Conservation (phyloP, 2,113 vertebrate genomes). For the Eptesicus fuscus region DNA sequence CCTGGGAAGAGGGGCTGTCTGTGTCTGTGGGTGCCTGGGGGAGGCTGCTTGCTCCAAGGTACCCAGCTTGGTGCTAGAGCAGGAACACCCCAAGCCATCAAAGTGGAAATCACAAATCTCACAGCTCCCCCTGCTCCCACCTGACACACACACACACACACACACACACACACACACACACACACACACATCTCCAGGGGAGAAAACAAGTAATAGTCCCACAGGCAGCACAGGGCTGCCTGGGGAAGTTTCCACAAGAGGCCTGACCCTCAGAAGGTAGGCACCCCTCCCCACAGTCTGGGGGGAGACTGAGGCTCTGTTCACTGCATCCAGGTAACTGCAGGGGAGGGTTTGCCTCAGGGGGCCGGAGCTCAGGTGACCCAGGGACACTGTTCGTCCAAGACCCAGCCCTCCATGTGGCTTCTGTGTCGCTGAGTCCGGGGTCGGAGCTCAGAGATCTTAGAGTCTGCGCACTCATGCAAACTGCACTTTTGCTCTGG, state of each 20-base stretch:
- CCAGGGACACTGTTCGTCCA: neutral
- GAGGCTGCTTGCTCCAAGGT: neutral
- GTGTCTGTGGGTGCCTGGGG: neutral
- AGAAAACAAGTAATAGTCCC: neutral
- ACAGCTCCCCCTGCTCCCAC: too few species aligned
- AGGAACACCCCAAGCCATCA: neutral
- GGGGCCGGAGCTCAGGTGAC: neutral
- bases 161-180: too few species aligned
- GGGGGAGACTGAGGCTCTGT: neutral
- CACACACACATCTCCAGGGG: too few species aligned
- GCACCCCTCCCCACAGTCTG: neutral
- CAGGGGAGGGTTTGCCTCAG: neutral
- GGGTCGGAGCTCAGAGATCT: neutral
- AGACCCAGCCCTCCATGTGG: neutral
- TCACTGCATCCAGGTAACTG: neutral
- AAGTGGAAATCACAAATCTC: neutral
- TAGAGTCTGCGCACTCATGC: neutral
- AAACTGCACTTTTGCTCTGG: neutral
- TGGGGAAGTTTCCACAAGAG: neutral
- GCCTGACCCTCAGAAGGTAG: neutral
- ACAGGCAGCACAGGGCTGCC: too few species aligned
- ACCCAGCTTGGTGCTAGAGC: neutral
- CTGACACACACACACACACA: too few species aligned
- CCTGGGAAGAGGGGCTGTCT: neutral
- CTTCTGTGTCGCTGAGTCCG: neutral